Conservation (phyloP, 1,140 invertebrate species). For the Solenopsis invicta region DNA sequence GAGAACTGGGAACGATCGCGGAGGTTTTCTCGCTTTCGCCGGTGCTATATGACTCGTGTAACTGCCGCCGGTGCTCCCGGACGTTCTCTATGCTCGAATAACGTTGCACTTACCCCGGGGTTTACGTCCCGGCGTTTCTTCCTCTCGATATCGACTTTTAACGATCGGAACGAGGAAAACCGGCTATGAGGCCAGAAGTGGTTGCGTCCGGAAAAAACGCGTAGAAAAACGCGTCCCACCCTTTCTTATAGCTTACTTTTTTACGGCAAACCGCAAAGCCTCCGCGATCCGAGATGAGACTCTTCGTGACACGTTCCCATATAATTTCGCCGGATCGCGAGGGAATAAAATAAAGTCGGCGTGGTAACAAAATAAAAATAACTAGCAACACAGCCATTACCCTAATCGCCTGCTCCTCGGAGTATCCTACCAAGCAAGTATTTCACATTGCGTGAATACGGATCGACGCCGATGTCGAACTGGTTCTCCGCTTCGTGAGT, state of each 20-base stretch:
- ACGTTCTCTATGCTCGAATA: constrained; percentile 66
- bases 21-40: constrained; percentile 44
- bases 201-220: constrained; percentile 28
- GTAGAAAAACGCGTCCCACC: background rate
- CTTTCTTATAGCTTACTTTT: constrained; percentile 8
- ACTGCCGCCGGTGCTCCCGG: constrained; percentile 38
- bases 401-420: constrained; percentile 43
- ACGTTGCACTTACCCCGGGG: constrained; percentile 60
- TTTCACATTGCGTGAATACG: constrained; percentile 66
- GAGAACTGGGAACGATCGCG: constrained; percentile 50
- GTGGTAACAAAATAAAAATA: constrained; percentile 37
- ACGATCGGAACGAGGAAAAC: constrained; percentile 57
- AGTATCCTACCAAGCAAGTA: constrained; percentile 34
- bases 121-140: constrained; percentile 64
- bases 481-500: constrained; percentile 31
- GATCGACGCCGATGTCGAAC: constrained; percentile 47
- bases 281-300: background rate
- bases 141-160: constrained; percentile 71
- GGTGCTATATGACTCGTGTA: constrained; percentile 68
- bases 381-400: constrained; percentile 35
- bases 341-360: constrained; percentile 22
- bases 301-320: constrained; percentile 24
- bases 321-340: constrained; percentile 11
- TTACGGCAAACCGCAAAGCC: constrained; percentile 9
- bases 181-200: constrained; percentile 46